Evolutionary conservation across 1,140 invertebrate species (phyloP), one percentile per base, ranked within the genome.

Genomic region (Papilio xuthus): DNA sequence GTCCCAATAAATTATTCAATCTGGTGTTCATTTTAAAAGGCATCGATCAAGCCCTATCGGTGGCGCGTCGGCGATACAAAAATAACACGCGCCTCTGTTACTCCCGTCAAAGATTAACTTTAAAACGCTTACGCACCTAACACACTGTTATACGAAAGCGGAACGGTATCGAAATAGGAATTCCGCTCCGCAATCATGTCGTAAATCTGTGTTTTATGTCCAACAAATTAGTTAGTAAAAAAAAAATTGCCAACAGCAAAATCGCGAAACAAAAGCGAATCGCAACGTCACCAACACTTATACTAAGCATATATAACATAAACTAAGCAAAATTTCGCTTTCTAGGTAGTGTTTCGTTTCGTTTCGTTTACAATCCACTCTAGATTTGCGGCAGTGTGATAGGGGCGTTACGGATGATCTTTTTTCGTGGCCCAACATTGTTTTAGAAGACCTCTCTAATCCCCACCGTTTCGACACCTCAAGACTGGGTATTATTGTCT

Each of bases 1-100:
- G 76, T 83, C 78, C 82, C 77, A 84, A 89, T 90, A 89, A 89
- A 86, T 90, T 90, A 89, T 88, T 88, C 85, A 85, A 88, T 84
- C 81, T 78, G 76, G 77, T 84, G 80, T 85, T 86, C 83, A 84
- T 89, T 88, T 91, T 89, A 89, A 89, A 86, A 89, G 80, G 85
- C 88, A 90, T 88, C 88, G 85, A 91, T 90, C 89, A 91, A 87
- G 82, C 80, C 79, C 78, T 85, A 86, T 87, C 83, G 77, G 80
- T 82, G 80, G 84, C 81, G 81, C 74, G 84, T 85, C 78, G 80
- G 79, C 79, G 80, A 81, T 84, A 84, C 84, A 81, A 82, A 86
- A 88, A 83, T 86, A 81, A 86, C 81, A 76, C 67, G 70, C 53
- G 81, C 81, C 78, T 82, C 80, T 82, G 80, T 83, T 83, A 85